A percentile compares a stretch with the other conserved stretches of the same genome.
phyloP scores from a whole-genome alignment of 2,797 vertebrate species.

The Labeo calbasu region DNA sequence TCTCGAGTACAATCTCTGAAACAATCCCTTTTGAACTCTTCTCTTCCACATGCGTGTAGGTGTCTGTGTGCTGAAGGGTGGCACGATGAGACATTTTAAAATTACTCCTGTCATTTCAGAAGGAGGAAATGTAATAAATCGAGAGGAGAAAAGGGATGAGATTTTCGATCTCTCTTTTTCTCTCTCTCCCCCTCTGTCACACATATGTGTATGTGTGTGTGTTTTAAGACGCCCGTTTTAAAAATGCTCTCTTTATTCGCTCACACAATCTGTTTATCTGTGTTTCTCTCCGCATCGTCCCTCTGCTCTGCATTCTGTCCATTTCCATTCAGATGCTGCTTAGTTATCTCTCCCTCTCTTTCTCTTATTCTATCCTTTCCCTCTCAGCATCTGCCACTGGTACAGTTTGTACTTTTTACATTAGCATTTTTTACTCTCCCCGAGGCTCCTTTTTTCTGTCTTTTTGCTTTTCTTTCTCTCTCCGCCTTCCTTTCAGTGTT shows the following conservation, averaged over 20 bases:
- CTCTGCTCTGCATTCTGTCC: conserved; percentile 54
- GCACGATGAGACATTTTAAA: conserved; percentile 42
- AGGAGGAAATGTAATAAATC: conserved; percentile 41
- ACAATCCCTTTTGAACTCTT: conserved; percentile 42
- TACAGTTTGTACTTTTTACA: conserved; percentile 47
- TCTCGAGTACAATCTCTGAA: conserved; percentile 23
- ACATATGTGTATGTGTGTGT: conserved; percentile 34
- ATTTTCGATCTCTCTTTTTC: not conserved
- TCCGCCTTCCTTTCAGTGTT: conserved; percentile 18
- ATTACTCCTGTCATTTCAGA: conserved; percentile 46
- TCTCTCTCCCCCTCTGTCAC: conserved; percentile 15
- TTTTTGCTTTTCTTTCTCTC: conserved; percentile 2
- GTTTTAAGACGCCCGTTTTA: conserved; percentile 29
- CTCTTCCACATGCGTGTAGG: conserved; percentile 20
- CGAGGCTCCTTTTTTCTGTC: conserved; percentile 6
- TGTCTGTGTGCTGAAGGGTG: conserved; percentile 38
- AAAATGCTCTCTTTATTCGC: conserved; percentile 48
- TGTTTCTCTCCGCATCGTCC: conserved; percentile 38
- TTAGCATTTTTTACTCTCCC: conserved; percentile 40
- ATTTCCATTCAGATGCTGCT: conserved; percentile 45
- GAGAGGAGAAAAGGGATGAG: conserved; percentile 18
- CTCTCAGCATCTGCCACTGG: conserved; percentile 47
- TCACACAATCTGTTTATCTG: conserved; percentile 49
- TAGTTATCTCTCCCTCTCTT: conserved; percentile 39
- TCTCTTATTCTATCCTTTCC: conserved; percentile 26